phyloP scores from a whole-genome alignment of 2,888 invertebrate genomes.

The Euplagia quadripunctaria region DNA sequence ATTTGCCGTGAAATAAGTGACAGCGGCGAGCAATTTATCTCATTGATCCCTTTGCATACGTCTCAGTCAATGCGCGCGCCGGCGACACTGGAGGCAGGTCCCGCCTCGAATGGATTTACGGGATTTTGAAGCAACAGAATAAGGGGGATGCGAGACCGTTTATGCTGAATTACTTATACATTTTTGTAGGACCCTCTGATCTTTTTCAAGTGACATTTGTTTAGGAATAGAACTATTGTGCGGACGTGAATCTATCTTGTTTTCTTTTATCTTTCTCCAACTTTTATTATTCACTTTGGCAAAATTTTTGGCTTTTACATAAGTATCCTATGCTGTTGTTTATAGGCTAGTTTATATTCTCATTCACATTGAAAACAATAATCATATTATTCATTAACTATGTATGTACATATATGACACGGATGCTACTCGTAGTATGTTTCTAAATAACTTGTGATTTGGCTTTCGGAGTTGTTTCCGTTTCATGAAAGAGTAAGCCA shows the following conservation, averaged over 20 bases:
- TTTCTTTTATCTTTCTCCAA: constrained; percentile 30
- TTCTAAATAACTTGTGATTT: background rate
- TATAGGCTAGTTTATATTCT: too few relatives aligned
- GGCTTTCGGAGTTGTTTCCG: background rate
- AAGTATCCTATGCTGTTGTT: background rate
- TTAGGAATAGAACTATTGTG: constrained; percentile 52
- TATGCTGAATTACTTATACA: constrained; percentile 69
- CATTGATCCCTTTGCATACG: constrained; percentile 84
- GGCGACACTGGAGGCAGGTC: constrained; percentile 49
- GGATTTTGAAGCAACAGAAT: constrained; percentile 67
- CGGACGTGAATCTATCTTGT: constrained; percentile 49
- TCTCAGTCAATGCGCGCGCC: constrained; percentile 78
- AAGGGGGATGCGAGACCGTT: constrained; percentile 64
- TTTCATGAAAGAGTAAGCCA: background rate
- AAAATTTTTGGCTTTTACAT: background rate
- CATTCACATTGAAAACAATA: too few relatives aligned
- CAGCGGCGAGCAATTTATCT: constrained; percentile 80
- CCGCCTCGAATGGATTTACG: constrained; percentile 71
- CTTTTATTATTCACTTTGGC: background rate
- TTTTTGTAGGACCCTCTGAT: constrained; percentile 63
- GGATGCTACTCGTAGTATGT: background rate
- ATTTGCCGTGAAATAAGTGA: constrained; percentile 77
- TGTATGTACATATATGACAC: background rate
- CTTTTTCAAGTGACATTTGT: constrained; percentile 59
- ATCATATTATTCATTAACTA: background rate